Conservation (phyloP, 2,113 vertebrate genomes). For the Falcunculus frontatus region DNA sequence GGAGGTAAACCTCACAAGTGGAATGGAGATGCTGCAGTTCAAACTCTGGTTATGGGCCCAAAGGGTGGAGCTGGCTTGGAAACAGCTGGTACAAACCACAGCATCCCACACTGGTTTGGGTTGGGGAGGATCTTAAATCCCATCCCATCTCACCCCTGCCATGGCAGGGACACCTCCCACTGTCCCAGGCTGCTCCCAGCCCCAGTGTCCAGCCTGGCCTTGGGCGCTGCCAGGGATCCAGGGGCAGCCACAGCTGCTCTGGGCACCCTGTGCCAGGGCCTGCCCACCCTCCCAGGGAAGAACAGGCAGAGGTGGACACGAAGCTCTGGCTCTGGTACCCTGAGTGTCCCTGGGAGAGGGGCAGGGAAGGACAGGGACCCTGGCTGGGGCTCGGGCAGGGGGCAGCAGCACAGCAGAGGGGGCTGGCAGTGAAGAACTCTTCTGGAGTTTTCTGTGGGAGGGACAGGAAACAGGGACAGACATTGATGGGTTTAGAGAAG, state of each 20-base stretch:
- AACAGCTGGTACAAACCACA: background rate
- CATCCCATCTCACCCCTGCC: background rate
- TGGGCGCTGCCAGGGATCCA: background rate
- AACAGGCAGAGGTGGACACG: background rate
- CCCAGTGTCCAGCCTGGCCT: background rate
- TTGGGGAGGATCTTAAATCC: accelerated
- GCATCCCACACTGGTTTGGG: background rate
- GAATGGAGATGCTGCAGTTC: background rate
- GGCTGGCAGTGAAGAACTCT: background rate
- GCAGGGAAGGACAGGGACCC: accelerated
- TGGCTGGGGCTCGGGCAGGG: background rate
- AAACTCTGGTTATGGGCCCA: accelerated
- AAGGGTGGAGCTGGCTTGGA: background rate
- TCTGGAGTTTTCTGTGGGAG: background rate
- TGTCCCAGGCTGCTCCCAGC: background rate
- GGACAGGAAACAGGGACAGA: background rate
- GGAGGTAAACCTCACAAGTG: background rate
- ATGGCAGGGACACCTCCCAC: background rate
- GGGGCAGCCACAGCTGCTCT: background rate
- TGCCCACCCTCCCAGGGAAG: background rate
- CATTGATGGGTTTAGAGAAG: accelerated
- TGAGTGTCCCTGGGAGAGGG: background rate
- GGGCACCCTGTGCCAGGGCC: background rate
- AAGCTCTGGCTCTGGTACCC: accelerated
- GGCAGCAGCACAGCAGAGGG: accelerated